Base-by-base conservation (phyloP, 2,797 vertebrate species). In the Varecia variegata region DNA sequence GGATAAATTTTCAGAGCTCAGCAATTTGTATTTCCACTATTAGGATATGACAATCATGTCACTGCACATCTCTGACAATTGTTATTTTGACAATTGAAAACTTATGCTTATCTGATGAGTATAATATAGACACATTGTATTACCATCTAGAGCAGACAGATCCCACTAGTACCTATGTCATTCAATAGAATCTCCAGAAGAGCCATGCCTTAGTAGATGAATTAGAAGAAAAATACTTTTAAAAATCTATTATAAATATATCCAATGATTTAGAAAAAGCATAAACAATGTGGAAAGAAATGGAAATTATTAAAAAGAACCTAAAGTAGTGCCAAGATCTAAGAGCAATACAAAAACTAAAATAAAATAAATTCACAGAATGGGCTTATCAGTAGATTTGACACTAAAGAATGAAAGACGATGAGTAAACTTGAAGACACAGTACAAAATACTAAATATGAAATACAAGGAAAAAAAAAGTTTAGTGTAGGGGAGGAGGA, bases 401-500 rank as follows among this genome's bases (percentile, higher is more conserved):
- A 23, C 35, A 62, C 4, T 47, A 60, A 83, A 56, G 17, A 88
- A 21, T 56, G 12, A 27, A 91, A 90, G 5, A 80, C 52, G 10
- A 80, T 60, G 8, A 38, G 38, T 43, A 35, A 27, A 92, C 18
- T 47, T 80, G 23, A 89, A 74, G 11, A 60, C 17, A 82, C 11
- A 52, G 10, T 17, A 47, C 13, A 32, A 56, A 35, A 2, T 20
- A 20, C 25, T 1, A 20, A 85, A 52, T 43, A 70, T 15, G 8
- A 67, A 47, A 1, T 67, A 45, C 9, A 92, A 6, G 2, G 38
- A 47, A 7, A 10, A 60, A 74, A 65, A 74, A 54, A 73, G 6
- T 0, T 14, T 65, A 8, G 0, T 17, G 17, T 35, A 2, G 7
- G 1, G n/a, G 0, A 5, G 9, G 12, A 45, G 12, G 9, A 90